Conservation (phyloP, 2,797 vertebrate species). For the Pagetopsis macropterus region DNA sequence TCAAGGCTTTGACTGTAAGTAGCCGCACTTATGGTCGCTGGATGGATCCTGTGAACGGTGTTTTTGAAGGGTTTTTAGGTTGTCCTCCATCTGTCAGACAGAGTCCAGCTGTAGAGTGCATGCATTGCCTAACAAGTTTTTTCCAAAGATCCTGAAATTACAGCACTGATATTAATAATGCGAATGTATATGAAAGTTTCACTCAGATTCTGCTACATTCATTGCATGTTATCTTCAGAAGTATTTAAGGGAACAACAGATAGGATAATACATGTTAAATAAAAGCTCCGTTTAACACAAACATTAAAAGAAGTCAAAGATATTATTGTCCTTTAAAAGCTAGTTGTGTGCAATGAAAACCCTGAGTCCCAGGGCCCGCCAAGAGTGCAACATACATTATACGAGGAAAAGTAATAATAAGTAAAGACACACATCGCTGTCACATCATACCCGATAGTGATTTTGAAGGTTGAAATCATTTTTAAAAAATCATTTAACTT, state of each 20-base stretch:
- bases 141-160: slow-evolving; percentile 3
- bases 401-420: too few relatives aligned
- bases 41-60: slow-evolving; percentile 62
- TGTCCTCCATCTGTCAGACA: slow-evolving; percentile 63
- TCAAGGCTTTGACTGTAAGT: slow-evolving; percentile 51
- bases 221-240: background rate
- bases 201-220: background rate
- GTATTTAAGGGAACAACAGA: background rate
- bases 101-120: slow-evolving; percentile 41
- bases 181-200: background rate
- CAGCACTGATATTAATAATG: slow-evolving; percentile 3
- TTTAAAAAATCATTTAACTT: background rate
- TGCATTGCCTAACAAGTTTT: slow-evolving; percentile 22
- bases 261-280: background rate
- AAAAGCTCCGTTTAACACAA: background rate
- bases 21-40: slow-evolving; percentile 48
- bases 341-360: too few relatives aligned
- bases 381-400: too few relatives aligned
- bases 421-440: too few relatives aligned
- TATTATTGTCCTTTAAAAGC: too few relatives aligned
- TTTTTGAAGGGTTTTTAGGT: slow-evolving; percentile 60
- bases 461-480: background rate
- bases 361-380: too few relatives aligned
- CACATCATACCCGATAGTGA: background rate
- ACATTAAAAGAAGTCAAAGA: too few relatives aligned